A percentile compares a stretch with the other conserved stretches of the same genome.
These are phyloP conservation scores for Eupeodes corollae DNA, from an alignment of 1,140 invertebrate genomes.

Conservation along the genomic window DNA sequence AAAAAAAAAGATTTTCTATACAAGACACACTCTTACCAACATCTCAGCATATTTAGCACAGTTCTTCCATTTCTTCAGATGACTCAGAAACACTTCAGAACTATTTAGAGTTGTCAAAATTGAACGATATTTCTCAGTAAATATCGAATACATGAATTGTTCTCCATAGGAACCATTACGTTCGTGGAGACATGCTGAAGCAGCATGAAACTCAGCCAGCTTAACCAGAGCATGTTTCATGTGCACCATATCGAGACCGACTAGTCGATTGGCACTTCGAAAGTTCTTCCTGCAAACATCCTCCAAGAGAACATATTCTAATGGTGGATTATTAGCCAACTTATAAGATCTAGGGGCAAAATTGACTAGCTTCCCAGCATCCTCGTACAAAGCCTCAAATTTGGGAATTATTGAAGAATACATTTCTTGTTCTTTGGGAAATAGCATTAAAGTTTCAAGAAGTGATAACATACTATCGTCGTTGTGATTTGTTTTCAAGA, in stretches of 20 bases:
- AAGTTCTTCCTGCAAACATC: conserved; percentile 42
- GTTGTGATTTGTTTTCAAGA: conserved; percentile 22
- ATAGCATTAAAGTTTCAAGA: conserved; percentile 17
- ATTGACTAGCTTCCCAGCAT: conserved; percentile 18
- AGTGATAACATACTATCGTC: conserved; percentile 22
- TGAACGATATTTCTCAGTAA: conserved; percentile 20
- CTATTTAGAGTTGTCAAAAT: conserved; percentile 28
- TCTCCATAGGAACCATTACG: conserved; percentile 23
- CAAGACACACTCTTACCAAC: conserved; percentile 12
- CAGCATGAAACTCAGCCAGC: conserved; percentile 46
- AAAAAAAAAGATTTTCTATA: background rate
- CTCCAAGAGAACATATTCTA: conserved; percentile 38
- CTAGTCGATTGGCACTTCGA: conserved; percentile 42
- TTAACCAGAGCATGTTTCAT: conserved; percentile 40
- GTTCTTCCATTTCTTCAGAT: conserved; percentile 33
- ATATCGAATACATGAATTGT: conserved; percentile 26
- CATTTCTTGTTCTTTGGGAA: conserved; percentile 27
- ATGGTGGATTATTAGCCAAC: conserved; percentile 22
- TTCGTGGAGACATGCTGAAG: conserved; percentile 33
- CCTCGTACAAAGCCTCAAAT: conserved; percentile 22
- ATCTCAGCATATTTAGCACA: conserved; percentile 25
- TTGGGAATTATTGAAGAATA: conserved; percentile 27
- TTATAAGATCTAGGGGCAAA: conserved; percentile 27
- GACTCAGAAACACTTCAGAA: conserved; percentile 19
- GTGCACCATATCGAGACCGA: conserved; percentile 41